These are phyloP conservation scores for Stegostoma tigrinum DNA, from an alignment of 2,113 vertebrate species.

Conservation along the genomic window DNA sequence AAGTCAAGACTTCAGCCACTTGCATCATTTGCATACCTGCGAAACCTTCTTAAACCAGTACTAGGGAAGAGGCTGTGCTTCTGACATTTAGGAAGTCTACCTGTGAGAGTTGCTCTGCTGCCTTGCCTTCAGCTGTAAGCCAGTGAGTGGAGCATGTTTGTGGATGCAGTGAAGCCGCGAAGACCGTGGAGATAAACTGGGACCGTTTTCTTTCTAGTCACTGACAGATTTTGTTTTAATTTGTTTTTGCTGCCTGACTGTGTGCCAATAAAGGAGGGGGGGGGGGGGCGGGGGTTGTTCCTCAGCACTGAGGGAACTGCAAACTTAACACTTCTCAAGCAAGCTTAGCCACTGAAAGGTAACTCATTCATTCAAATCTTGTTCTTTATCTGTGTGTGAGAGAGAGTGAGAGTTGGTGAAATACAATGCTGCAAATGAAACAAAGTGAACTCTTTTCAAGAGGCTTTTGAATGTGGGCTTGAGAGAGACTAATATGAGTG, in stretches of 20 bases:
- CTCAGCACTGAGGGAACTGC: background rate
- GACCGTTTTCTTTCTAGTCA: background rate
- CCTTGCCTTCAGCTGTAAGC: background rate
- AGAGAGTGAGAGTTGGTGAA: background rate
- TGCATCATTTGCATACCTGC: background rate
- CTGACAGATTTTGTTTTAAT: background rate
- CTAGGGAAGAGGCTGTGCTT: background rate
- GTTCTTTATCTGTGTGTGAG: background rate
- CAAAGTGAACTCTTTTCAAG: background rate
- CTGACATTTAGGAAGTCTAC: background rate
- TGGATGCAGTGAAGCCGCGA: background rate
- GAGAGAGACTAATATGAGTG: background rate
- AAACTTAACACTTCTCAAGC: background rate
- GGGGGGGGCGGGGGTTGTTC: background rate
- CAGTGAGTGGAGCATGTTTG: background rate
- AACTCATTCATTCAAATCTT: background rate
- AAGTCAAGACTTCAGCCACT: conserved; percentile 16
- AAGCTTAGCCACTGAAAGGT: background rate
- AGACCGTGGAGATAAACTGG: background rate
- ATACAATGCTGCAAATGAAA: background rate
- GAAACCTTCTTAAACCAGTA: background rate
- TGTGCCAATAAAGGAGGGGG: background rate
- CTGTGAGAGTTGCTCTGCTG: background rate
- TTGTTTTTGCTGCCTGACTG: background rate
- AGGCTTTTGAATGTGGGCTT: background rate